Base-by-base conservation (phyloP, 2,888 invertebrate genomes). In the Eupithecia exiguata region DNA sequence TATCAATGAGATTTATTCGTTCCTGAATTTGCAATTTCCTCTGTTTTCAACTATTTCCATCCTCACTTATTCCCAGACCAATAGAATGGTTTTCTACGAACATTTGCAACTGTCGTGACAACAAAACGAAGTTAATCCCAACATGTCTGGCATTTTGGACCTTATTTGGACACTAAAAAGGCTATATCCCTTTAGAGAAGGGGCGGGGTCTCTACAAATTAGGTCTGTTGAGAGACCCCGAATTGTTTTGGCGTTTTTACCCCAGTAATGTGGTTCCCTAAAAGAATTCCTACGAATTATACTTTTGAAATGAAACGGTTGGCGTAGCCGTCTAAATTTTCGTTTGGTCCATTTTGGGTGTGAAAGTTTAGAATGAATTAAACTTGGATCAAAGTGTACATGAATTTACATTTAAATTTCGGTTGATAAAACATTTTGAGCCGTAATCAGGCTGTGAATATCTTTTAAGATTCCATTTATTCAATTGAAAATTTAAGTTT, bases 101-200 rank as follows among this genome's bases (percentile, higher is more conserved):
- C 53, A 74, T 74, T 74, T 68, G 71, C 76, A 62, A 70, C 68
- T 71, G 69, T 71, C 38, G 73, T 53, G 70, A 67, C 73, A 78
- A 78, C 70, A 74, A 74, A 76, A 73, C 61, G 63, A 69, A 71
- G 68, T 67, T 71, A 76, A 69, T 61, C 72, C 72, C 49, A 61
- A 74, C 62, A 65, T 74, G 65, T 65, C 67, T 66, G 65, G 61
- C 43, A 63, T 58, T 77, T 74, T 38, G 67, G 71, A 68, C 67
- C 74, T 71, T 71, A 72, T 74, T 74, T 73, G 68, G 61, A 68
- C 35, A 49, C n/a, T 74, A 74, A 76, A 77, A 58, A 49, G 70
- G 70, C 71, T 62, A 68, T 69, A 72, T 68, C 69, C 78, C 43
- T 71, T 74, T 67, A 38, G 46, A 68, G 67, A 68, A 68, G 69